Evolutionary conservation across 2,888 invertebrate genomes (phyloP).

Genomic region (Morinoia aosen): DNA sequence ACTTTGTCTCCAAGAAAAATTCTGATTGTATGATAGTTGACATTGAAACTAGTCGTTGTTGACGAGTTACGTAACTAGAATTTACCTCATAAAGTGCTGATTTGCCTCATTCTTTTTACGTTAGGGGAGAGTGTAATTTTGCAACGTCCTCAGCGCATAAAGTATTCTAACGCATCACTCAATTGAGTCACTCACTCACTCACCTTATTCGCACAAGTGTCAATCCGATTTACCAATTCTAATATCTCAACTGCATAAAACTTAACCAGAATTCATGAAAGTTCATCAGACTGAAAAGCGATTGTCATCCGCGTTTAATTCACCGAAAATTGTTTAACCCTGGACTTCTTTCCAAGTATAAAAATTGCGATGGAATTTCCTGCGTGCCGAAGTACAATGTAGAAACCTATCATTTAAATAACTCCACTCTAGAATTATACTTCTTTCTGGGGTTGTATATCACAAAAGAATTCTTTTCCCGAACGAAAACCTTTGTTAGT

Average conservation of each 20-base stretch:
- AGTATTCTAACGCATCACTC: not conserved
- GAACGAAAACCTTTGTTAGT: not conserved
- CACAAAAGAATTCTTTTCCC: not conserved
- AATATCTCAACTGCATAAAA: not conserved
- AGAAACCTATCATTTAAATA: not conserved
- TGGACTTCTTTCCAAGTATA: not conserved
- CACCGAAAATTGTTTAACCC: not conserved
- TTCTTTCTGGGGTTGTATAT: not conserved
- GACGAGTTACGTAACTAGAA: too few relatives aligned
- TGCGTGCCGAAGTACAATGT: not conserved
- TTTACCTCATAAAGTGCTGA: too few relatives aligned
- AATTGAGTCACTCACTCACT: not conserved
- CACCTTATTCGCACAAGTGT: not conserved
- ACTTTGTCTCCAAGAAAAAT: too few relatives aligned
- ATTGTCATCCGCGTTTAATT: not conserved
- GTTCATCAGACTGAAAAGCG: not conserved
- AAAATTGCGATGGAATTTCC: not conserved
- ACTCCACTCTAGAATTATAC: not conserved
- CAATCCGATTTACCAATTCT: not conserved
- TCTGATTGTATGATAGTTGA: too few relatives aligned
- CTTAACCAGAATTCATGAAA: not conserved
- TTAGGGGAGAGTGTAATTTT: not conserved
- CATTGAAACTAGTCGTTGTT: too few relatives aligned
- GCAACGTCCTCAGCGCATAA: not conserved
- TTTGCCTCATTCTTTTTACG: not conserved